Conservation (phyloP, 2,888 invertebrate genomes). For the Melieria omissa region DNA sequence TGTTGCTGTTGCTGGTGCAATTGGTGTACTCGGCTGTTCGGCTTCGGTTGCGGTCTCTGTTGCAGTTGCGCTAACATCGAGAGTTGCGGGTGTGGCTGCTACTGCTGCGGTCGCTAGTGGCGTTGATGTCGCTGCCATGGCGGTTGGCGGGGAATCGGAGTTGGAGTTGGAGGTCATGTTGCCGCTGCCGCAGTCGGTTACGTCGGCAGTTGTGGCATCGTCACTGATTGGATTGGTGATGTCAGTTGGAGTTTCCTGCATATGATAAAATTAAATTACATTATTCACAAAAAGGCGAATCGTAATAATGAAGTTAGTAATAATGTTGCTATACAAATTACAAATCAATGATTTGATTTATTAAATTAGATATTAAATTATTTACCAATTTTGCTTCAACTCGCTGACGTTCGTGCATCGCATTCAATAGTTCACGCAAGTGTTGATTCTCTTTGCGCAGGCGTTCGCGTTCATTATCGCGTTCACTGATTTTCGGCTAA, state of each 20-base stretch:
- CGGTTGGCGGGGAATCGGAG: slow-evolving; percentile 17
- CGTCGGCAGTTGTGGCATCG: slow-evolving; percentile 17
- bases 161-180: slow-evolving; percentile 11
- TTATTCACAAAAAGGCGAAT: neutral
- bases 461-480: slow-evolving; percentile 80
- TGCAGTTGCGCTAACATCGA: neutral
- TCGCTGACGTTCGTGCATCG: slow-evolving; percentile 69
- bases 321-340: neutral
- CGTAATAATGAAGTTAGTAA: neutral
- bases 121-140: neutral
- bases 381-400: slow-evolving; percentile 63
- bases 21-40: slow-evolving; percentile 3
- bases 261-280: neutral
- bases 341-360: too few species aligned
- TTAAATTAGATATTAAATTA: neutral
- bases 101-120: slow-evolving; percentile 8
- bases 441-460: slow-evolving; percentile 78
- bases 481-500: slow-evolving; percentile 78
- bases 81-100: neutral
- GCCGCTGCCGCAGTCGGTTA: slow-evolving; percentile 15
- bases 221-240: slow-evolving; percentile 14
- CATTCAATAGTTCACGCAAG: slow-evolving; percentile 78
- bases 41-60: slow-evolving; percentile 14
- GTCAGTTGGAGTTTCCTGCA: slow-evolving; percentile 30
- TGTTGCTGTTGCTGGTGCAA: slow-evolving; percentile 7